Base-by-base conservation (phyloP, 2,888 invertebrate species). In the Apodemia mormo region DNA sequence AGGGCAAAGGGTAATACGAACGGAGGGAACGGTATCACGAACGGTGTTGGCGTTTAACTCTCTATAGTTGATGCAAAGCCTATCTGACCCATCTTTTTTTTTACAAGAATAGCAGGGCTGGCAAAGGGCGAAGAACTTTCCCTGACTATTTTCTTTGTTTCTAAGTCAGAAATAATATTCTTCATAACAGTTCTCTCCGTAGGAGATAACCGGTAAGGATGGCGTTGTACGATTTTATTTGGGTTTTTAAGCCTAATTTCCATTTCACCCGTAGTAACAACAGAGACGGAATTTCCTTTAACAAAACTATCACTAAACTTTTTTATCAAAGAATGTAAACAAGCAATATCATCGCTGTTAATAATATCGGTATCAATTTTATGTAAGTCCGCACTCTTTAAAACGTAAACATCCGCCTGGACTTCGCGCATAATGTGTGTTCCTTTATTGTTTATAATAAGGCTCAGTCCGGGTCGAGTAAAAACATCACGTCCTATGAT, bases 1-100 rank as follows among this genome's bases (percentile, higher is more conserved):
- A 10, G 4, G 77, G 76, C 2, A 78, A 67, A 0, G 78, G 78
- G 29, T 74, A 78, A 56, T 75, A n/a, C n/a, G n/a, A n/a, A n/a
- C n/a, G n/a, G n/a, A n/a, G n/a, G n/a, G n/a, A n/a, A n/a, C n/a
- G n/a, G n/a, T 0, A 58, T 22, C 22, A 22, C 22, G 22, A 22
- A 22, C 22, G 22, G 22, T 22, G 22, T 22, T 22, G 22, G 22
- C 30, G 56, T 77, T 79, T 1, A 77, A 64, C 29, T 78, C 77
- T 0, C 78, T 64, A 66, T 69, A 79, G 65, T 81, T 81, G 2
- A 72, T 73, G 65, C 79, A 80, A 37, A 81, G 73, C 9, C 79
- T 72, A 68, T 79, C 78, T 0, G 78, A 73, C 1, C 80, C 79
- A 67, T 80, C 76, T 29, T 78, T 76, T 67, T 81, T 58, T 78